Percentiles rank a stretch among this genome's conserved stretches.
Evolutionary conservation across 2,888 invertebrate genomes (phyloP).

Genomic region (Norana najaformis): DNA sequence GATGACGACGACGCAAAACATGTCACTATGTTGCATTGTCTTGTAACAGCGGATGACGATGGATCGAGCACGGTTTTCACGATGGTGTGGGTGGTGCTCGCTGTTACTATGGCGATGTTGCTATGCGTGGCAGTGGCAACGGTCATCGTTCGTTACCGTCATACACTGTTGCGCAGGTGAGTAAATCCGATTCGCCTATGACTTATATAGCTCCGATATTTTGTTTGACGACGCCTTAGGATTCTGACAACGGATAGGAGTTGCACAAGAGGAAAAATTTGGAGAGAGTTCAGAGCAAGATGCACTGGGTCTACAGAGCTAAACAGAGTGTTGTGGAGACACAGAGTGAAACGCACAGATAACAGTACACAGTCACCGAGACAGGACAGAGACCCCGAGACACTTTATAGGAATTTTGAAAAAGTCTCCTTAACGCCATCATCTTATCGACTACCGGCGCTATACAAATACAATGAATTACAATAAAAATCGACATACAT

Average conservation of each 20-base stretch:
- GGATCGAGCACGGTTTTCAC: neutral
- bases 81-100: neutral
- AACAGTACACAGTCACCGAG: neutral
- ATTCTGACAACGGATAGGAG: neutral
- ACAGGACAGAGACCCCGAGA: neutral
- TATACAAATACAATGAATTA: neutral
- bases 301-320: neutral
- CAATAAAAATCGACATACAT: neutral
- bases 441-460: neutral
- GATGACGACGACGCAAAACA: neutral
- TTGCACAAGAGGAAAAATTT: neutral
- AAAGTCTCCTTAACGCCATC: neutral
- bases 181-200: neutral
- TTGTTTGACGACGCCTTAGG: neutral
- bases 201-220: neutral
- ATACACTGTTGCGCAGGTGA: neutral
- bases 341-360: neutral
- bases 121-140: neutral
- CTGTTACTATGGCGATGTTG: neutral
- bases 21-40: neutral
- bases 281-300: neutral
- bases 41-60: neutral
- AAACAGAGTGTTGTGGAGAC: neutral
- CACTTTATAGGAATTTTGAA: neutral
- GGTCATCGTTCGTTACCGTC: neutral